These are phyloP conservation scores for Nothocercus nigrocapillus DNA, from an alignment of 2,113 vertebrate species.

Conservation along the genomic window DNA sequence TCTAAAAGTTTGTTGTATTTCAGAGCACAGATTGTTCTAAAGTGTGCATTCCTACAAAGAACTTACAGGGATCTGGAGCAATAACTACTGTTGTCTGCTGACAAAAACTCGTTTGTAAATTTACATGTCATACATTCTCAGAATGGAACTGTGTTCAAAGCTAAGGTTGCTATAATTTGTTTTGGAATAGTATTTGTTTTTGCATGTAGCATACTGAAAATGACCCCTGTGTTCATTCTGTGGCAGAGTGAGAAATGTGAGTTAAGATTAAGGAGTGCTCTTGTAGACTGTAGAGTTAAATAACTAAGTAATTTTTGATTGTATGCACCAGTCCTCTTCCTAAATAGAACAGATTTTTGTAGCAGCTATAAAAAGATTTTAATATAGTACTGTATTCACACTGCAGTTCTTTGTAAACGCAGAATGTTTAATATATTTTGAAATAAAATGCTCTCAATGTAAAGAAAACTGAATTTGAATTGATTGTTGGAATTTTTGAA, in stretches of 20 bases:
- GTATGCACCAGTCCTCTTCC: constrained; percentile 26
- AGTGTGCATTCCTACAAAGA: background rate
- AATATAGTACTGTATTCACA: constrained; percentile 53
- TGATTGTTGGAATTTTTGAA: background rate
- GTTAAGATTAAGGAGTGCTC: constrained; percentile 11
- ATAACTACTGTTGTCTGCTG: constrained; percentile 11
- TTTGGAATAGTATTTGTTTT: constrained; percentile 11
- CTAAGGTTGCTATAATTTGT: background rate
- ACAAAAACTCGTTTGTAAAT: constrained; percentile 13
- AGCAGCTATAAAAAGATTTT: constrained; percentile 70
- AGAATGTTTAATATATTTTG: constrained; percentile 80
- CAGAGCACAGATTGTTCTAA: background rate
- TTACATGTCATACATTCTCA: constrained; percentile 16
- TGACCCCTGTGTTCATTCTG: background rate
- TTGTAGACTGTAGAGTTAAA: constrained; percentile 26
- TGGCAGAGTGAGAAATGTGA: constrained; percentile 11
- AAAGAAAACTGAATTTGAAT: constrained; percentile 1
- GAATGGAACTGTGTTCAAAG: background rate
- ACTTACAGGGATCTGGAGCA: constrained; percentile 47
- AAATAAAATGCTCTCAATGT: constrained; percentile 76
- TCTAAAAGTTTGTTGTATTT: background rate
- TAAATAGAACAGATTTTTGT: constrained; percentile 58
- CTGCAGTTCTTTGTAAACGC: constrained; percentile 74
- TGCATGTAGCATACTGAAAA: constrained; percentile 31
- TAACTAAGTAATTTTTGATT: background rate